These are phyloP conservation scores for Xenopus borealis DNA, from an alignment of 2,113 vertebrate genomes.

Conservation along the genomic window DNA sequence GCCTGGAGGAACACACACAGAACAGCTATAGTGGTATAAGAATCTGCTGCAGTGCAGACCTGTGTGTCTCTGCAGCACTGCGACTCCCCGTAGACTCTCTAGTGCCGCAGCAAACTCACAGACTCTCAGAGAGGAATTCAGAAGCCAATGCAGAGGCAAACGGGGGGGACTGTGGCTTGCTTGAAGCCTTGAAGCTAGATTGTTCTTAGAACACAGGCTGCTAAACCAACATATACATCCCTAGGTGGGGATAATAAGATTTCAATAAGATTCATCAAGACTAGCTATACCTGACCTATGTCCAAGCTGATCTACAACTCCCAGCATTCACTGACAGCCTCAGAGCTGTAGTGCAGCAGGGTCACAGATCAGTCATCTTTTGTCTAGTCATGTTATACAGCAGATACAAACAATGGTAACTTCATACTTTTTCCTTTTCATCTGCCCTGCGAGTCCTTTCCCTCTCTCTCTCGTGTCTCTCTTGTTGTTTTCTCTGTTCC, in stretches of 20 bases:
- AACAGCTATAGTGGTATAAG: slow-evolving; percentile 8
- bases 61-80: slow-evolving; percentile 37
- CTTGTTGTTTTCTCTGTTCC: slow-evolving; percentile 68
- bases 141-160: no score
- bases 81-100: slow-evolving; percentile 14
- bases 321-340: no score
- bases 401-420: background rate
- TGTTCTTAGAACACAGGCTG: no score
- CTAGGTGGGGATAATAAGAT: no score
- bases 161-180: no score
- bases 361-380: background rate
- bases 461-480: slow-evolving; percentile 70
- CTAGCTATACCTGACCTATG: no score
- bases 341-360: background rate
- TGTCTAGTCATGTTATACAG: slow-evolving; percentile 6
- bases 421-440: slow-evolving; percentile 72
- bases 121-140: no score
- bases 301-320: no score
- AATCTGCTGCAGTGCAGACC: slow-evolving; percentile 53
- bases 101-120: slow-evolving; percentile 9
- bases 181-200: no score
- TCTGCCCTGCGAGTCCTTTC: slow-evolving; percentile 67
- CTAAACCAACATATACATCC: no score
- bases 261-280: no score
- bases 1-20: background rate